Conservation (phyloP, 2,888 invertebrate species). For the Baccha elongata region DNA sequence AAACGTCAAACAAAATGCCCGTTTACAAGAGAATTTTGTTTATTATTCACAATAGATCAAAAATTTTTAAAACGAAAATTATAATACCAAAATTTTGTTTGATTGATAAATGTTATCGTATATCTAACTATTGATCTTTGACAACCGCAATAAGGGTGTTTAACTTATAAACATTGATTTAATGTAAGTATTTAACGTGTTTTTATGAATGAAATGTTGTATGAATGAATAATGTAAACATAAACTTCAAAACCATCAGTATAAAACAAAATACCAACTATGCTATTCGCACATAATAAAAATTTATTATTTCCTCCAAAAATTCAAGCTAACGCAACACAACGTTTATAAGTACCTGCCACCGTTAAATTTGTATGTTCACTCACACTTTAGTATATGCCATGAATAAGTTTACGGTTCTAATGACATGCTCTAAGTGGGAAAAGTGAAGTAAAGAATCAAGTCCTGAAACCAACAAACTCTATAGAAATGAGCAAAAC, state of each 20-base stretch:
- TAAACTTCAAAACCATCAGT: not conserved
- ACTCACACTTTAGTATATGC: conserved; percentile 30
- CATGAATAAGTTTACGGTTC: conserved; percentile 49
- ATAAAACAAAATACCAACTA: conserved; percentile 19
- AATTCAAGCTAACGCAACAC: conserved; percentile 4
- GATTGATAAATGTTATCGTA: too few species aligned
- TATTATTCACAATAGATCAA: too few species aligned
- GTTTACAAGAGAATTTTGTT: too few species aligned
- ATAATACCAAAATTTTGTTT: too few species aligned
- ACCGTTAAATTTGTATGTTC: conserved; percentile 29
- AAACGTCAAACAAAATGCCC: too few species aligned
- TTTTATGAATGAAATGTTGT: too few species aligned
- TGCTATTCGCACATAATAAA: conserved; percentile 6
- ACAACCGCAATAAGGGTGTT: too few species aligned
- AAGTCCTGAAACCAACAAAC: conserved; percentile 24
- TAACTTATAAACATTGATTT: too few species aligned
- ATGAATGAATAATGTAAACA: too few species aligned
- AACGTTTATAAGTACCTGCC: conserved; percentile 1
- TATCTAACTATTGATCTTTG: too few species aligned
- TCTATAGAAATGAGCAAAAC: conserved; percentile 16
- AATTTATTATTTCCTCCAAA: conserved; percentile 21
- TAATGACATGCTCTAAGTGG: conserved; percentile 31
- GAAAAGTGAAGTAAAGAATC: conserved; percentile 48
- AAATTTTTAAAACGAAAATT: too few species aligned
- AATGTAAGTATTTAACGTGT: too few species aligned